Conservation (phyloP, 2,888 invertebrate genomes). For the Deilephila elpenor region DNA sequence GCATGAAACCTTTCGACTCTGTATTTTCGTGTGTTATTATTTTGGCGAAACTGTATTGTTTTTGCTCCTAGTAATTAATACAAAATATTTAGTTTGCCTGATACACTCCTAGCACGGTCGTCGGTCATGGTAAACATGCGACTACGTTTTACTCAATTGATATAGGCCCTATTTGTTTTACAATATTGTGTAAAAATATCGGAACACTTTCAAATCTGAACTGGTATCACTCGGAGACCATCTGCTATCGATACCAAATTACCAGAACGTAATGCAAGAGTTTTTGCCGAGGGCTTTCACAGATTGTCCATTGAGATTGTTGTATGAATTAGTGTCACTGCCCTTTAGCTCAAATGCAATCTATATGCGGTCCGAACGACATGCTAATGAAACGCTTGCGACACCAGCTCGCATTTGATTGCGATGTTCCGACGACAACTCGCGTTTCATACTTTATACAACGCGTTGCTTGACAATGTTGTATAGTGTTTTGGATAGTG, state of each 20-base stretch:
- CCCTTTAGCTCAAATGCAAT: conserved; percentile 19
- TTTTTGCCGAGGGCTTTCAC: background rate
- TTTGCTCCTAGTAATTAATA: no score
- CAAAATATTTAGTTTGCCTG: no score
- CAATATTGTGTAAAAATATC: no score
- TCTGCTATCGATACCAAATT: background rate
- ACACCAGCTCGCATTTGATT: conserved; percentile 6
- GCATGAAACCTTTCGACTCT: no score
- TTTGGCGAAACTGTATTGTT: no score
- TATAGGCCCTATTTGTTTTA: no score
- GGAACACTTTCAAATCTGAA: background rate
- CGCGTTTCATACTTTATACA: background rate
- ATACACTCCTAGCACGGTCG: no score
- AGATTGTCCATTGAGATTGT: conserved; percentile 3
- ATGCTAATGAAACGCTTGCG: conserved; percentile 22
- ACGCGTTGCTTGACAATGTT: no score
- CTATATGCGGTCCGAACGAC: conserved; percentile 6
- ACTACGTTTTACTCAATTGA: no score
- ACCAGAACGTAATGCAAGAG: background rate
- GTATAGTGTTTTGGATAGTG: no score
- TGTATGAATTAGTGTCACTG: conserved; percentile 4
- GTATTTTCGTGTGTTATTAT: no score
- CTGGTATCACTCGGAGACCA: background rate
- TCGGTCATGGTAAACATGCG: no score
- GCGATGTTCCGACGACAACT: conserved; percentile 12